Evolutionary conservation across 2,113 vertebrate genomes (phyloP), one percentile per base, ranked within the genome.

Genomic region (Scalopus aquaticus): DNA sequence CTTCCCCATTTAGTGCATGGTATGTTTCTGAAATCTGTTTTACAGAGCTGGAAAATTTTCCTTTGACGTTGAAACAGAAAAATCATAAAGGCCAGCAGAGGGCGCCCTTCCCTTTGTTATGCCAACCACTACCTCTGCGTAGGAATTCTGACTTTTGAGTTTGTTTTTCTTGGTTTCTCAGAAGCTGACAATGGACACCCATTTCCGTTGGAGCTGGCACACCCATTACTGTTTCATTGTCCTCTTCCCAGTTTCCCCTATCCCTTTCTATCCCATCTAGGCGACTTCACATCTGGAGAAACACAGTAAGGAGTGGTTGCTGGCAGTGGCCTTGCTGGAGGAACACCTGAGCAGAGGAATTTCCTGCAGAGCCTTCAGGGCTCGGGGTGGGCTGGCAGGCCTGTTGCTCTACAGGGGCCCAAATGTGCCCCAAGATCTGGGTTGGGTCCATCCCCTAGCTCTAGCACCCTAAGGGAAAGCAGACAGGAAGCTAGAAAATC

Each of bases 131-230:
- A 30, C 8, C 46, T 22, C 0, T 0, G 56, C 35, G 79, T 30
- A 46, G 83, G 70, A 70, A 83, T 74, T 84, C 26, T 46, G 39
- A 37, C 79, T 69, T 9, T 32, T 11, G n/a, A n/a, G 39, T 49
- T 92, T 93, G 70, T 83, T 93, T 96, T 90, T 84, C 96, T 93
- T 64, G 30, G 84, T 95, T 97, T 37, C 94, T 88, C 32, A 35
- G 6, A 19, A 44, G 19, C 13, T 79, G 91, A 96, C 77, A 82
- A 73, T 42, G 88, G 72, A 39, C 54, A 20, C 65, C 49, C 94
- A 78, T 87, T 94, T 88, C 85, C 72, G 64, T 64, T 7, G 58
- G 88, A 95, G 60, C 26, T 3, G 84, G 92, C 90, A 93, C 95
- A 90, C 88, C 65, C 80, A 46, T 72, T 42, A 11, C 83, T 56